These are phyloP conservation scores for Xenotilapia longispinis DNA, from an alignment of 2,113 vertebrate genomes.

Conservation along the genomic window DNA sequence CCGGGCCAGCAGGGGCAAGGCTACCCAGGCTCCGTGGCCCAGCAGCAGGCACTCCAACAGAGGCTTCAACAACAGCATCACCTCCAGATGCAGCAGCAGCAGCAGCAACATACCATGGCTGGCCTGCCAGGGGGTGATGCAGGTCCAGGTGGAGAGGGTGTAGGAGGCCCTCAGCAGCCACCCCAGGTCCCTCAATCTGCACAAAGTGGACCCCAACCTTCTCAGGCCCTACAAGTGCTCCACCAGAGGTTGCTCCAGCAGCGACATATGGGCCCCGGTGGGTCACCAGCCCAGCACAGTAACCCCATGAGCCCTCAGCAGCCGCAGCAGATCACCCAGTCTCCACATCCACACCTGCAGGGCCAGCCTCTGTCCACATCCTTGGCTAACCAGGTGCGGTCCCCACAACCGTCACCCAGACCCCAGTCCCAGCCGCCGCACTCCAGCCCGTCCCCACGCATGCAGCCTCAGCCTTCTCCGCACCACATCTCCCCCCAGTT, in stretches of 20 bases:
- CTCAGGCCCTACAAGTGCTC: conserved; percentile 78
- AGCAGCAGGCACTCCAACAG: conserved; percentile 74
- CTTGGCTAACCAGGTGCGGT: conserved; percentile 92
- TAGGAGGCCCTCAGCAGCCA: conserved; percentile 81
- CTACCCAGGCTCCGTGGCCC: conserved; percentile 67
- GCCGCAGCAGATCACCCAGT: conserved; percentile 81
- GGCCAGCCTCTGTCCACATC: conserved; percentile 82
- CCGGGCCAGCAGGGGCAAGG: conserved; percentile 79
- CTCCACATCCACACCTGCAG: conserved; percentile 85
- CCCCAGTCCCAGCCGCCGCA: conserved; percentile 93
- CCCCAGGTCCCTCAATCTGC: conserved; percentile 70
- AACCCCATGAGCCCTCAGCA: conserved; percentile 89
- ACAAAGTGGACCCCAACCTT: conserved; percentile 53
- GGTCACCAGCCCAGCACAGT: conserved; percentile 81
- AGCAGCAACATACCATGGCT: conserved; percentile 65
- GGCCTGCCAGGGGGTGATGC: conserved; percentile 55
- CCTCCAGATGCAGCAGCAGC: conserved; percentile 71
- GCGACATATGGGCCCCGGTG: conserved; percentile 67
- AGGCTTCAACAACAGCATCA: conserved; percentile 69
- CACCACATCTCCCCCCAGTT: conserved; percentile 96
- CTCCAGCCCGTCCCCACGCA: conserved; percentile 94
- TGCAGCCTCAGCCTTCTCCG: conserved; percentile 94
- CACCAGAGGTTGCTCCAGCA: conserved; percentile 84
- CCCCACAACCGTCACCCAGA: conserved; percentile 92
- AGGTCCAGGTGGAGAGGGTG: conserved; percentile 62